Base-by-base conservation (phyloP, 2,797 vertebrate species). In the Phrynocephalus guinanensis region DNA sequence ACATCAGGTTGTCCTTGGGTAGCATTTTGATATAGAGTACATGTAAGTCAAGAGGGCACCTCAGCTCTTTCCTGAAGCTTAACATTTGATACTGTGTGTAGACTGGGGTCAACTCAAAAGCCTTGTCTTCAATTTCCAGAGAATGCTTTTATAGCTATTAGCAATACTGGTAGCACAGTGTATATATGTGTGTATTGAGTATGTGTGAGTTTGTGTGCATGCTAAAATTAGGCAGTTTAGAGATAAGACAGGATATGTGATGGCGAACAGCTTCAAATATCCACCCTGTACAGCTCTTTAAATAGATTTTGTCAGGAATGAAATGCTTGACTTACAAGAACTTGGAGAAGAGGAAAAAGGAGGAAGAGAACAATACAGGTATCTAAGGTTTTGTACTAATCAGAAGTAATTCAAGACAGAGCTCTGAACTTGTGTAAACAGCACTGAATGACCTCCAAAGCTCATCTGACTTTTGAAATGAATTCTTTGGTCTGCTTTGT, bases 71-170 rank as follows among this genome's bases (percentile, higher is more conserved):
- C 18, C 75, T 48, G 38, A 82, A 86, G 77, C 26, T 87, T 24
- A 75, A 50, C 56, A 92, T 87, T 84, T 90, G 85, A 93, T 92
- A 89, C 80, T 87, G 44, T 60, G 26, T n/a, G 26, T n/a, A 67
- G 48, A 66, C 6, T 8, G 20, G 33, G 44, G 48, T 73, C 68
- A n/a, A n/a, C n/a, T n/a, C n/a, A 73, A 2, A 1, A 1, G 3
- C 6, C 71, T 63, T 90, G 1, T 0, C 50, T 86, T 84, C 72
- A 70, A 85, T 0, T 44, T 77, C 60, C 38, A n/a, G 44, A 67
- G 38, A n/a, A 76, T 38, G 70, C 60, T 60, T 48, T 85, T 77
- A 10, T 76, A 30, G 60, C 73, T 33, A 38, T 84, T 75, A 13
- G 52, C n/a, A 4, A 22, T 20, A 24, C 70, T 30, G 24, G 68